phyloP scores from a whole-genome alignment of 2,797 vertebrate genomes.

The Characodon lateralis region DNA sequence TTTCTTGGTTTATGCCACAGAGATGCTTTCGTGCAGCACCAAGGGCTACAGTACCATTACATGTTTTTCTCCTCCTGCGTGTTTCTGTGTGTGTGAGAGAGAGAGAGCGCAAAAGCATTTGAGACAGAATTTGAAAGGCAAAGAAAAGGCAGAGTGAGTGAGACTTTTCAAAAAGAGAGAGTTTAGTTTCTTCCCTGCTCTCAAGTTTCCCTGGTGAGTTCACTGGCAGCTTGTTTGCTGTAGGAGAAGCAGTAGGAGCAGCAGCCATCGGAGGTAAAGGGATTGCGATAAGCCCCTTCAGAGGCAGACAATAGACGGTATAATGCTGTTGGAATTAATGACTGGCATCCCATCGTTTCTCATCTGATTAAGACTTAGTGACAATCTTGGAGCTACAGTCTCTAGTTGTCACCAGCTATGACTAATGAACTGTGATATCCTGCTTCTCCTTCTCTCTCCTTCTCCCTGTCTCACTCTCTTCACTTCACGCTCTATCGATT shows the following conservation, averaged over 20 bases:
- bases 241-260: slow-evolving; percentile 50
- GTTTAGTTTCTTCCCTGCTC: slow-evolving; percentile 61
- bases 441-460: slow-evolving; percentile 39
- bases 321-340: slow-evolving; percentile 69
- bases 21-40: slow-evolving; percentile 59
- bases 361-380: slow-evolving; percentile 75
- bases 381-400: slow-evolving; percentile 71
- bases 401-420: slow-evolving; percentile 72
- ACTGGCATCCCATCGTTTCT: slow-evolving; percentile 69
- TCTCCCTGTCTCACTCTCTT: slow-evolving; percentile 44
- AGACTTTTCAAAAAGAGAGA: slow-evolving; percentile 62
- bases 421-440: slow-evolving; percentile 80
- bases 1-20: slow-evolving; percentile 73
- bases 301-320: slow-evolving; percentile 65
- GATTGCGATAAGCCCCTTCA: slow-evolving; percentile 66
- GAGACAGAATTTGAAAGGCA: slow-evolving; percentile 14
- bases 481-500: slow-evolving; percentile 76
- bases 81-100: slow-evolving; percentile 9
- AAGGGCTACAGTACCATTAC: slow-evolving; percentile 49
- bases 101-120: slow-evolving; percentile 5
- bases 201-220: slow-evolving; percentile 68
- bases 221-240: slow-evolving; percentile 69
- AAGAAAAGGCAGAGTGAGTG: slow-evolving; percentile 28
- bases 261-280: slow-evolving; percentile 59
- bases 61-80: slow-evolving; percentile 24